Conservation (phyloP, 2,888 invertebrate genomes). For the Pristionchus mayeri region DNA sequence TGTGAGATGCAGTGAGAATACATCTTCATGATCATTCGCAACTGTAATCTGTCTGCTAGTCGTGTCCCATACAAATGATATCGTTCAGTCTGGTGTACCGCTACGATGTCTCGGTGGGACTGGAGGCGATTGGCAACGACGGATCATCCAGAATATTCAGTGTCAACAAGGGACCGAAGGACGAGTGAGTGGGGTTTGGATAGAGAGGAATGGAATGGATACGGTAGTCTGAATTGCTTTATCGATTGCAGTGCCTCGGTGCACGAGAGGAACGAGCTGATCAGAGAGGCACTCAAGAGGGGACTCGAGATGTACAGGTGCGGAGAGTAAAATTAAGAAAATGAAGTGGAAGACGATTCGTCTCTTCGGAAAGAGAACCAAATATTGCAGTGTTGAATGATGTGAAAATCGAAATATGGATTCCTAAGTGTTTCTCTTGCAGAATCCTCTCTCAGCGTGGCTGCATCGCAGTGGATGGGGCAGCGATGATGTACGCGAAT, state of each 20-base stretch:
- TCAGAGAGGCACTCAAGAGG: conserved; percentile 25
- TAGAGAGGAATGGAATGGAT: neutral
- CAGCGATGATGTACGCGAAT: conserved; percentile 45
- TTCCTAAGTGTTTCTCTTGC: neutral
- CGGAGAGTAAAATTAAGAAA: neutral
- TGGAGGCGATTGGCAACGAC: conserved; percentile 15
- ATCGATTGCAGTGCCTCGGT: conserved; percentile 33
- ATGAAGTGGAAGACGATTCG: neutral
- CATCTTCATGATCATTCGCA: too few species aligned
- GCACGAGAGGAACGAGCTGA: conserved; percentile 35
- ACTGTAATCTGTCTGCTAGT: too few species aligned
- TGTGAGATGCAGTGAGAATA: too few species aligned
- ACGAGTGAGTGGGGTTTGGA: conserved; percentile 21
- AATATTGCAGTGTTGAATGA: too few species aligned
- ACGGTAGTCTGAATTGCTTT: neutral
- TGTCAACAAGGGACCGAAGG: conserved; percentile 47
- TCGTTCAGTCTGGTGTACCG: conserved; percentile 31
- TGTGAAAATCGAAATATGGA: too few species aligned
- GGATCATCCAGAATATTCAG: neutral
- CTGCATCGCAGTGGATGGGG: conserved; percentile 8
- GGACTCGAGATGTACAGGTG: conserved; percentile 49
- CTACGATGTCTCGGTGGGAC: conserved; percentile 16
- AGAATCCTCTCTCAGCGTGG: conserved; percentile 38
- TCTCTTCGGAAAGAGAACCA: too few species aligned
- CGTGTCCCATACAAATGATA: too few species aligned